A percentile compares a stretch with the other conserved stretches of the same genome.
phyloP scores from a whole-genome alignment of 2,888 invertebrate genomes.

The Horisme vitalbata region DNA sequence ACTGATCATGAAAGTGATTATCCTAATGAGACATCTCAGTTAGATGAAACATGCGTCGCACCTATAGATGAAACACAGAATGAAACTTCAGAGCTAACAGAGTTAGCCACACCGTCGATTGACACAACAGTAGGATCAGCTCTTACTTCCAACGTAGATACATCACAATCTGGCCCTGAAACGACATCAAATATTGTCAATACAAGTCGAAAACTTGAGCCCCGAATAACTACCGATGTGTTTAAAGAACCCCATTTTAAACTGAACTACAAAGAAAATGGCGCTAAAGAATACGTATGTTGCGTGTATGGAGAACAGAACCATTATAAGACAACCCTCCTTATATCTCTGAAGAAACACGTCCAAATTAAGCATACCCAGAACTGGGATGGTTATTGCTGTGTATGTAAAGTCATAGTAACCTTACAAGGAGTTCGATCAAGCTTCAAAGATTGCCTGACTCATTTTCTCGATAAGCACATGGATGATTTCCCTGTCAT shows the following conservation, averaged over 20 bases:
- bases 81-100: constrained; percentile 6
- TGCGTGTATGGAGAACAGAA: constrained; percentile 62
- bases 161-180: not conserved
- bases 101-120: not conserved
- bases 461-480: constrained; percentile 71
- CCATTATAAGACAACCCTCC: constrained; percentile 65
- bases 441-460: constrained; percentile 63
- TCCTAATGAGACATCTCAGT: constrained; percentile 25
- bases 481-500: constrained; percentile 65
- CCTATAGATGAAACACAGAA: constrained; percentile 4
- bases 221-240: constrained; percentile 34
- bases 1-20: constrained; percentile 29
- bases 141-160: not conserved
- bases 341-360: constrained; percentile 74
- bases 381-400: constrained; percentile 82
- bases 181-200: no score
- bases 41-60: constrained; percentile 19
- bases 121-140: constrained; percentile 3
- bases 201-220: not conserved
- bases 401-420: constrained; percentile 72
- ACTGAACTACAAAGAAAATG: constrained; percentile 49
- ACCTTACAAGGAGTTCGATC: constrained; percentile 60
- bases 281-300: constrained; percentile 67
- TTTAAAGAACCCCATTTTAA: constrained; percentile 63
- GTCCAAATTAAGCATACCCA: constrained; percentile 66